phyloP scores from a whole-genome alignment of 2,888 invertebrate genomes.

The Sipha maydis region DNA sequence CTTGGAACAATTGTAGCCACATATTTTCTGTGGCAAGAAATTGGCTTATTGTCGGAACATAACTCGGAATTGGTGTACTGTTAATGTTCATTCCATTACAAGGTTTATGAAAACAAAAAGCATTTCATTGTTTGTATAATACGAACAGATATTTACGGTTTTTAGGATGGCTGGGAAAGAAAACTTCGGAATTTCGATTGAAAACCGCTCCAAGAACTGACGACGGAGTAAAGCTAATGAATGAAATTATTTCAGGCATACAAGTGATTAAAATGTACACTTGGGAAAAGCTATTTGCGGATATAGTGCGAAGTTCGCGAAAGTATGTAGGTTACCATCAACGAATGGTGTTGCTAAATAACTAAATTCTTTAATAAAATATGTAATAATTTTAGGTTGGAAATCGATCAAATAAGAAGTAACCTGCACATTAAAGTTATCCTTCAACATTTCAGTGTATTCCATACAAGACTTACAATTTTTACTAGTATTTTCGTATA shows the following conservation, averaged over 20 bases:
- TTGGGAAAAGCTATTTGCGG: constrained; percentile 86
- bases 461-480: constrained; percentile 82
- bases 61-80: constrained; percentile 78
- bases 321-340: constrained; percentile 71
- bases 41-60: constrained; percentile 76
- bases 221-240: constrained; percentile 89
- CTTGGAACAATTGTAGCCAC: constrained; percentile 83
- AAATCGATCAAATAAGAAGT: constrained; percentile 77
- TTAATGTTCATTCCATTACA: constrained; percentile 80
- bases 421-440: constrained; percentile 77
- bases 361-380: no score
- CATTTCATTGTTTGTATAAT: no score
- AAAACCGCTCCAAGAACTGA: constrained; percentile 88
- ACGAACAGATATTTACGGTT: no score
- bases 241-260: constrained; percentile 87
- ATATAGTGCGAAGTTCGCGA: constrained; percentile 77
- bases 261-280: constrained; percentile 93
- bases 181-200: constrained; percentile 78
- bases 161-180: constrained; percentile 83
- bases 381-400: constrained; percentile 70
- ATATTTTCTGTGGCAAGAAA: constrained; percentile 74
- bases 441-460: constrained; percentile 80
- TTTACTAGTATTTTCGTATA: constrained; percentile 80
- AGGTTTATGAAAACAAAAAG: no score
- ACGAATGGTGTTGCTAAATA: no score